These are phyloP conservation scores for Drosophila macrospina DNA, from an alignment of 2,888 invertebrate species.

Conservation along the genomic window DNA sequence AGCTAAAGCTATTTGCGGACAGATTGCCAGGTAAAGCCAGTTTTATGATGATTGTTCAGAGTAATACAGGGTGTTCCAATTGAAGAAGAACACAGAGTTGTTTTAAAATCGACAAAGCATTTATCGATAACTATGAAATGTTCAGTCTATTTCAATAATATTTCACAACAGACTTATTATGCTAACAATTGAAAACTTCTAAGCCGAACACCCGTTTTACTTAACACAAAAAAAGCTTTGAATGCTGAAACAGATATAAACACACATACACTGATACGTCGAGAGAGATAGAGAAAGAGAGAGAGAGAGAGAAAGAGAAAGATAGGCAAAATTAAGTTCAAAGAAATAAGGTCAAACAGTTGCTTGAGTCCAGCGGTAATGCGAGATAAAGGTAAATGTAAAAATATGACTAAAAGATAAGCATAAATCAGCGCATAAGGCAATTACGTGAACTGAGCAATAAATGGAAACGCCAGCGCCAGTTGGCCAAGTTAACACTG, in stretches of 20 bases:
- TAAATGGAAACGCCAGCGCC: conserved; percentile 17
- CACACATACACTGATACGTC: conserved; percentile 3
- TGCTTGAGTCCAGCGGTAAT: conserved; percentile 6
- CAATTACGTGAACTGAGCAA: conserved; percentile 62
- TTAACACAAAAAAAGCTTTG: too few species aligned
- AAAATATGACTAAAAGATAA: conserved; percentile 74
- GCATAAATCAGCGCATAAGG: conserved; percentile 75
- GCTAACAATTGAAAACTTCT: not conserved
- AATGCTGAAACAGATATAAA: not conserved
- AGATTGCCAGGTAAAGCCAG: conserved; percentile 37
- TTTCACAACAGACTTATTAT: too few species aligned
- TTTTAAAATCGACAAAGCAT: not conserved
- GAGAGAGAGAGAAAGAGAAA: not conserved
- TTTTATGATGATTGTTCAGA: conserved; percentile 61
- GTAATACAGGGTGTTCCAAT: conserved; percentile 33
- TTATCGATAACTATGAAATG: too few species aligned
- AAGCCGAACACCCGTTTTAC: not conserved
- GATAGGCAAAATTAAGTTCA: conserved; percentile 56
- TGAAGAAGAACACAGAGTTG: not conserved
- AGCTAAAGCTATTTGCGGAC: conserved; percentile 37
- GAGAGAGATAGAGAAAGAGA: not conserved
- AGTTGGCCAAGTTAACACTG: conserved; percentile 23
- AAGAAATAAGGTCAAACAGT: conserved; percentile 66
- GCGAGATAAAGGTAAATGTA: conserved; percentile 69
- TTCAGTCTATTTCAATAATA: too few species aligned